Evolutionary conservation across 2,888 invertebrate species (phyloP), one percentile per base, ranked within the genome.

Genomic region (Aphelenchoides bicaudatus): DNA sequence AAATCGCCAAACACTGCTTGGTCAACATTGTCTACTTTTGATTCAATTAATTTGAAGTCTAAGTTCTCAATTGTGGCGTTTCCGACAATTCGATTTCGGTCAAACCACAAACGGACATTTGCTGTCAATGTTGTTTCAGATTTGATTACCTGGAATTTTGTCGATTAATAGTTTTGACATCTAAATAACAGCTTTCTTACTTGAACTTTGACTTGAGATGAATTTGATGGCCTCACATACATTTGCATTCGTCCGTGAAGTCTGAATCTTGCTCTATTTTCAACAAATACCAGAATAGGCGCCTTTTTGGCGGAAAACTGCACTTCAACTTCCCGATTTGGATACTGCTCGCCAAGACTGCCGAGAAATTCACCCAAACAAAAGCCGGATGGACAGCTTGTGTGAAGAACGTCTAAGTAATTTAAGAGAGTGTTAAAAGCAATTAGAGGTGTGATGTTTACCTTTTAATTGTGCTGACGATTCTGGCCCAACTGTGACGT

Each of bases 321-420:
- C 6, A 68, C 66, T 59, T 68, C 68, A 2, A 65, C 71, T 56
- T 74, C 65, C 43, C 77, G 39, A 56, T 74, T 63, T 2, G 77
- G 77, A 43, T 62, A 77, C 38, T 73, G 68, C 58, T 78, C 73
- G 8, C 74, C 73, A 16, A 77, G 61, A 5, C 65, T 70, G 47
- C 77, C 77, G 10, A 77, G 58, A 48, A 73, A 78, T 52, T 78
- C 77, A 39, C 77, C 77, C 21, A 77, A 63, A 56, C 77, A 77
- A 53, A 75, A 75, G 1, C 75, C 72, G 13, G 70, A 61, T n/a
- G 62, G 63, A 56, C 77, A 77, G 10, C 68, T 71, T 2, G 77
- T 77, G n/a, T 70, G 66, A 10, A 77, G 58, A 0, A 77, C 63
- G 48, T 73, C 72, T n/a, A n/a, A n/a, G n/a, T n/a, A n/a, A n/a